Base-by-base conservation (phyloP, 1,140 invertebrate species). In the Plodia interpunctella region DNA sequence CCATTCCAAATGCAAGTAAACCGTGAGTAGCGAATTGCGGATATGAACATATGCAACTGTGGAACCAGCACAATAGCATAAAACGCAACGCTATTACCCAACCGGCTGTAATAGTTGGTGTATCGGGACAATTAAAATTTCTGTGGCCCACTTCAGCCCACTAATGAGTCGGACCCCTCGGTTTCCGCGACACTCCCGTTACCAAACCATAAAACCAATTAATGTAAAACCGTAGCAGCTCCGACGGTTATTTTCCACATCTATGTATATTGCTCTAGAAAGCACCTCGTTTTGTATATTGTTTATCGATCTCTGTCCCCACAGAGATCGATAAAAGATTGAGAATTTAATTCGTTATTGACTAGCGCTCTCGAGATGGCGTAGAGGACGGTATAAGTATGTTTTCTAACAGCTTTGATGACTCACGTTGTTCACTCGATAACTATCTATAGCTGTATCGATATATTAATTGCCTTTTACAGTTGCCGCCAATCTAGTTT, bases 61-160 rank as follows among this genome's bases (percentile, higher is more conserved):
- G 38, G 15, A 44, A 44, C 38, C 15, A 44, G 38, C 38, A 44
- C 15, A 44, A 44, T 17, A 44, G 38, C 38, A 44, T 44, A 15
- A 44, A 44, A 44, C n/a, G 15, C 38, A 44, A 44, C 15, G 38
- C 5, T 15, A 44, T 44, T 44, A n/a, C 38, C 38, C 38, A 44
- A 44, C 38, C 38, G 38, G 38, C 38, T 44, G 38, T 44, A 44
- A 44, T 44, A 44, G 38, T 44, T 44, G n/a, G 15, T 44, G n/a
- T 49, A 62, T 59, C 60, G 62, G 57, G 59, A 68, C 63, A 80
- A 84, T 84, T 84, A 82, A 79, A 80, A 78, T 68, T 71, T 72
- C 69, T 65, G 70, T 75, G 70, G 73, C 78, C 71, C 73, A 78
- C 78, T 80, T 80, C 65, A 80, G 71, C 66, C 67, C 69, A 69